A percentile compares a stretch with the other conserved stretches of the same genome.
Conservation (phyloP, 2,797 vertebrate species). For the Enteromius thamalakanensis region DNA sequence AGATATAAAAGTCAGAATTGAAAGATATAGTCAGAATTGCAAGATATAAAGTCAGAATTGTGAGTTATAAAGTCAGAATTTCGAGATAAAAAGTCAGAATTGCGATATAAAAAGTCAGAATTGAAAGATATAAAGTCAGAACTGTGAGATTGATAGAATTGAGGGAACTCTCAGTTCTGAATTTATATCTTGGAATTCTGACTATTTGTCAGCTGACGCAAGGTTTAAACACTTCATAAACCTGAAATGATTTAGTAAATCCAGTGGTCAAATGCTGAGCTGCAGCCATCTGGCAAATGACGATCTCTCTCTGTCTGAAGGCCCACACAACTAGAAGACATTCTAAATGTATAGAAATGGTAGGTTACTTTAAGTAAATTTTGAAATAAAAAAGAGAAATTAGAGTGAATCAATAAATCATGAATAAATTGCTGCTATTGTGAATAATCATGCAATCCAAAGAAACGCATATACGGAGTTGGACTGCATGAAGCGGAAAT, state of each 20-base stretch:
- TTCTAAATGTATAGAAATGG: background rate
- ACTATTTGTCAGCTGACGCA: background rate
- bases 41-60: too few species aligned
- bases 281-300: background rate
- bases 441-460: background rate
- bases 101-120: too few species aligned
- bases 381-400: background rate
- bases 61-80: too few species aligned
- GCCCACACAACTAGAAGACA: background rate
- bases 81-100: too few species aligned
- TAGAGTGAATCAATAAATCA: background rate
- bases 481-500: background rate
- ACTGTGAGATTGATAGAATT: too few species aligned
- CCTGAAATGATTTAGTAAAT: background rate
- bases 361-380: background rate
- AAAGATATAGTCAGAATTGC: too few species aligned
- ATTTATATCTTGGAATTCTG: too few species aligned
- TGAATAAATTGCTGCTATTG: background rate
- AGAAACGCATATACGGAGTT: background rate
- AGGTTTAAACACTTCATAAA: background rate
- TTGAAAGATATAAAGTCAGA: too few species aligned
- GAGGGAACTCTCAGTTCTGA: too few species aligned
- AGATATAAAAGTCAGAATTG: too few species aligned
- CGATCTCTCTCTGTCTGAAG: background rate
- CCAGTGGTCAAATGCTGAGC: background rate